These are phyloP conservation scores for Mesorhabditis sp. DNA, from an alignment of 2,888 invertebrate species.

Conservation along the genomic window DNA sequence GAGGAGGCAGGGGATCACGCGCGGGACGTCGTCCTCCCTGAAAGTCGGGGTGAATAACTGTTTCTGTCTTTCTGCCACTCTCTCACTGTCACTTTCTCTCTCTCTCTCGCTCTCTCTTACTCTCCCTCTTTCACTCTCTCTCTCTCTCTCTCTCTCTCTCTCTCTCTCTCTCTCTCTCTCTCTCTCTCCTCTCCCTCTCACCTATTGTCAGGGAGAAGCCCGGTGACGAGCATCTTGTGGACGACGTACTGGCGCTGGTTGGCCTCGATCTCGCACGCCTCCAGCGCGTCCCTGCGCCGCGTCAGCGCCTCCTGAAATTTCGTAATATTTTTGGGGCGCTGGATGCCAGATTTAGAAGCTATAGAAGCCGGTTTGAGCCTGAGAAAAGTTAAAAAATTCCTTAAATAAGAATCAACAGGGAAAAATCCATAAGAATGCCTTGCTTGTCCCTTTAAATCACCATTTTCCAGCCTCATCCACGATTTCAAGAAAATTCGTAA, in stretches of 20 bases:
- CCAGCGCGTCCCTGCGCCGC: slow-evolving; percentile 59
- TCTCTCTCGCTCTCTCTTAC: too few relatives aligned
- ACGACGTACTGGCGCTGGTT: slow-evolving; percentile 57
- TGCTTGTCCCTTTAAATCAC: too few relatives aligned
- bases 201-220: slow-evolving; percentile 45
- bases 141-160: background rate
- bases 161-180: background rate
- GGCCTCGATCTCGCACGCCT: slow-evolving; percentile 61
- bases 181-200: background rate
- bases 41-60: background rate
- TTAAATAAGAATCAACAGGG: too few relatives aligned
- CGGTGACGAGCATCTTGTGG: slow-evolving; percentile 53
- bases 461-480: too few relatives aligned
- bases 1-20: slow-evolving; percentile 49
- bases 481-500: too few relatives aligned
- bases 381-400: too few relatives aligned
- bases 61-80: background rate
- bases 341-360: too few relatives aligned
- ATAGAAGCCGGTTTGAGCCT: too few relatives aligned
- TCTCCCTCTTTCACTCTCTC: background rate
- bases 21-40: slow-evolving; percentile 48
- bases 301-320: slow-evolving; percentile 57
- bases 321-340: too few relatives aligned
- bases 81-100: background rate
- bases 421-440: too few relatives aligned